These are phyloP conservation scores for Rhinopomastus cyanomelas DNA, from an alignment of 2,113 vertebrate genomes.

Conservation along the genomic window DNA sequence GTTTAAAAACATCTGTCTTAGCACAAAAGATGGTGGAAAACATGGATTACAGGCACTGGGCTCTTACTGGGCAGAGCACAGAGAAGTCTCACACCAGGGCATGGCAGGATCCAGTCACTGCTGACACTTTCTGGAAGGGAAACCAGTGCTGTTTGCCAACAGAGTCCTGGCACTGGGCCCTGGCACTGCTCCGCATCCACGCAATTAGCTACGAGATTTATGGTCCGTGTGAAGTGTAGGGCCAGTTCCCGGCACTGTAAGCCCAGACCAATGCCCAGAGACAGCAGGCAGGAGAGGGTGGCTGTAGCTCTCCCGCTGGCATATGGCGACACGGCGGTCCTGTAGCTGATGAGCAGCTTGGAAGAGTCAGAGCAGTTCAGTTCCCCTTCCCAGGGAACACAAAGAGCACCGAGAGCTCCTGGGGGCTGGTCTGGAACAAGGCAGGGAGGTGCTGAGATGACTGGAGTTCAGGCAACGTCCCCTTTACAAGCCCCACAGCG, in stretches of 20 bases:
- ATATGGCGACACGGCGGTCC: background rate
- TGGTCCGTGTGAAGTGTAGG: accelerated
- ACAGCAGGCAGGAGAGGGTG: background rate
- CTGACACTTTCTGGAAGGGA: background rate
- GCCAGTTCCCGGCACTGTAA: background rate
- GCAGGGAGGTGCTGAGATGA: background rate
- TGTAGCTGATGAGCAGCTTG: accelerated
- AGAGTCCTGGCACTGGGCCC: background rate
- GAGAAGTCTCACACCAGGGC: background rate
- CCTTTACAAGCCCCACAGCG: accelerated
- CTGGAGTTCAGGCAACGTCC: accelerated
- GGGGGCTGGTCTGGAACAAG: background rate
- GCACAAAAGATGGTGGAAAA: accelerated
- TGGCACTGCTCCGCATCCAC: background rate
- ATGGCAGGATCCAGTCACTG: background rate
- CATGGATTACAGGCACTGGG: accelerated
- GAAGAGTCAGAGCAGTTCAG: background rate
- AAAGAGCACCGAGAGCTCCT: background rate
- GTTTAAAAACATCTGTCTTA: too few relatives aligned
- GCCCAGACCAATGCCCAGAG: accelerated
- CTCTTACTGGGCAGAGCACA: background rate
- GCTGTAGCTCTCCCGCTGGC: background rate
- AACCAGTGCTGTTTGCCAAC: background rate
- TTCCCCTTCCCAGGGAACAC: background rate
- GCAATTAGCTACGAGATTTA: background rate